Evolutionary conservation across 2,113 vertebrate species (phyloP), one percentile per base, ranked within the genome.

Genomic region (Neodontobutis hainanensis): DNA sequence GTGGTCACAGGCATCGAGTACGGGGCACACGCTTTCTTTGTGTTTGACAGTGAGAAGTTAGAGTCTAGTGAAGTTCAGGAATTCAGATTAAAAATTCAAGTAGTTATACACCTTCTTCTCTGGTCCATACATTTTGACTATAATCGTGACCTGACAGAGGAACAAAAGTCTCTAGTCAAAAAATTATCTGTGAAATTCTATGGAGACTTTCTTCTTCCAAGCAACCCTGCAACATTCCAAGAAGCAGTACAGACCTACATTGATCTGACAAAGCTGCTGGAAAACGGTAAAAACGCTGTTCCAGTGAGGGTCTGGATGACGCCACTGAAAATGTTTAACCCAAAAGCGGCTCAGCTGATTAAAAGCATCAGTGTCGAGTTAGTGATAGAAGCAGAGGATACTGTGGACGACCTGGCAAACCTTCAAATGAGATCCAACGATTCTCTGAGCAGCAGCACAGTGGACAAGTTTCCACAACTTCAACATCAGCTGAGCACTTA

Each of bases 341-440:
- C 1, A 14, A 6, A 56, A 7, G 0, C 12, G 12, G 34, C 8
- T 2, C 11, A 6, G 12, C 3, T 36, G 2, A n/a, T 8, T 51
- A 49, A 49, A 49, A 32, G 5, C 10, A 34, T 53, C 19, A 53
- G 51, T 35, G 27, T 53, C 2, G 51, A 19, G 5, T 0, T 58
- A 1, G 7, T 62, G 0, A 5, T 10, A 4, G 61, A 4, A 2
- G n/a, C 4, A 0, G 1, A 50, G 2, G 0, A 70, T 2, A 8
- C 6, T 55, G 32, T 77, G 1, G 48, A 65, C 12, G n/a, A 66
- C 0, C 14, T 80, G 0, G 0, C 1, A 0, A 0, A 59, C 3
- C 2, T 42, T 0, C 2, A 2, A 0, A 53, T 48, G 10, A 32
- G 51, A 3, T 85, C 67, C 48, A 85, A 85, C 0, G 88, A 90